Evolutionary conservation across 1,140 invertebrate genomes (phyloP).

Genomic region (Atta colombica): DNA sequence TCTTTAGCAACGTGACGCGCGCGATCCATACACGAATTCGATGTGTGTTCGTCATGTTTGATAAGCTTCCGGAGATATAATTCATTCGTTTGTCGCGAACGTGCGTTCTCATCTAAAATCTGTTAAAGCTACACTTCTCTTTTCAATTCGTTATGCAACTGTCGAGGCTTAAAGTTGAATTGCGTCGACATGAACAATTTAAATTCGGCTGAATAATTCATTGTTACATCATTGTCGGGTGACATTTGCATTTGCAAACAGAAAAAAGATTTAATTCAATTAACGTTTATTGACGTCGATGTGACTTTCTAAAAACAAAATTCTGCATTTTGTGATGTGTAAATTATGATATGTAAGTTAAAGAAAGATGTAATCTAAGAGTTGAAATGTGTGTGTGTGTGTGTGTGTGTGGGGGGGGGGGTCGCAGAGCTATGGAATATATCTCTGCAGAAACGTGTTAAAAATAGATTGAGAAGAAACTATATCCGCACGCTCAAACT

Average conservation of each 20-base stretch:
- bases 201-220: neutral
- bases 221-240: slow-evolving; percentile 1
- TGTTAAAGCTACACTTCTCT: neutral
- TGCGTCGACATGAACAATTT: slow-evolving; percentile 22
- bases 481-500: slow-evolving; percentile 11
- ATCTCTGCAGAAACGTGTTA: slow-evolving; percentile 27
- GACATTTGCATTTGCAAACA: neutral
- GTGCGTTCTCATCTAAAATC: slow-evolving; percentile 47
- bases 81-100: slow-evolving; percentile 32
- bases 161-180: slow-evolving; percentile 21
- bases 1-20: slow-evolving; percentile 50
- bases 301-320: neutral
- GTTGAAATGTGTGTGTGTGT: neutral
- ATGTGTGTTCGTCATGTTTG: slow-evolving; percentile 53
- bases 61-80: slow-evolving; percentile 43
- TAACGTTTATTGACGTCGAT: neutral
- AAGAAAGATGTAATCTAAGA: neutral
- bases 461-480: slow-evolving; percentile 25
- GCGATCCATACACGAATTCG: slow-evolving; percentile 41
- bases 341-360: neutral
- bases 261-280: neutral
- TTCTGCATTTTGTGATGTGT: neutral
- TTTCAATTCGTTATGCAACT: slow-evolving; percentile 21
- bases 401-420: neutral
- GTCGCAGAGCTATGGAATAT: neutral